phyloP scores from a whole-genome alignment of 2,888 invertebrate genomes.

The Gymnocheta viridis region DNA sequence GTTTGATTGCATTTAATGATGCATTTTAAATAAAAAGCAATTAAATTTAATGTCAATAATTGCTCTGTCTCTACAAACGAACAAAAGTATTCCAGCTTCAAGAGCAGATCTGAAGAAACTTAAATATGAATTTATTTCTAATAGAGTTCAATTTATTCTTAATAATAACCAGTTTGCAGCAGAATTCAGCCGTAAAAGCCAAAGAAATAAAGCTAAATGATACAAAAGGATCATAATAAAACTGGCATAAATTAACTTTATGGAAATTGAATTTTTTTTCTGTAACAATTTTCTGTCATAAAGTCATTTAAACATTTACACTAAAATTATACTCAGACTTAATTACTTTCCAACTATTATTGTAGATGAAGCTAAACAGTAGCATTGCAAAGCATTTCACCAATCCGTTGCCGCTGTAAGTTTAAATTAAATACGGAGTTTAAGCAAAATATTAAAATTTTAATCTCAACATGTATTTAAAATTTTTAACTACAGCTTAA shows the following conservation, averaged over 20 bases:
- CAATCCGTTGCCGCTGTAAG: background rate
- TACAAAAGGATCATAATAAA: too few relatives aligned
- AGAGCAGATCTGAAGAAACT: too few relatives aligned
- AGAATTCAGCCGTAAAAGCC: too few relatives aligned
- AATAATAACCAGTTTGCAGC: too few relatives aligned
- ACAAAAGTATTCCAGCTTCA: background rate
- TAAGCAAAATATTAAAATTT: background rate
- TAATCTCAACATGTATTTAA: constrained; percentile 9
- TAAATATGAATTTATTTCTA: too few relatives aligned
- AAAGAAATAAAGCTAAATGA: too few relatives aligned
- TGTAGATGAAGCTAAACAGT: background rate
- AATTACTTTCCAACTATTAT: background rate
- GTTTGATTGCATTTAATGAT: constrained; percentile 5
- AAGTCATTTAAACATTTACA: background rate
- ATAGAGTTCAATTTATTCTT: too few relatives aligned
- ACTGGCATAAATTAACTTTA: too few relatives aligned
- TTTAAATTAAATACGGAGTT: background rate
- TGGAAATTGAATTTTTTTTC: too few relatives aligned
- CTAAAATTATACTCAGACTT: background rate
- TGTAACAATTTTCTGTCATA: too few relatives aligned
- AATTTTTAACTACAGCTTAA: constrained; percentile 57
- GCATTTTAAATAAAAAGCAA: constrained; percentile 43
- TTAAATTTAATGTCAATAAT: constrained; percentile 43
- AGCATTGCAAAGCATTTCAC: background rate
- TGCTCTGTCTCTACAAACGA: background rate